Conservation (phyloP, 2,888 invertebrate species). For the Blera fallax region DNA sequence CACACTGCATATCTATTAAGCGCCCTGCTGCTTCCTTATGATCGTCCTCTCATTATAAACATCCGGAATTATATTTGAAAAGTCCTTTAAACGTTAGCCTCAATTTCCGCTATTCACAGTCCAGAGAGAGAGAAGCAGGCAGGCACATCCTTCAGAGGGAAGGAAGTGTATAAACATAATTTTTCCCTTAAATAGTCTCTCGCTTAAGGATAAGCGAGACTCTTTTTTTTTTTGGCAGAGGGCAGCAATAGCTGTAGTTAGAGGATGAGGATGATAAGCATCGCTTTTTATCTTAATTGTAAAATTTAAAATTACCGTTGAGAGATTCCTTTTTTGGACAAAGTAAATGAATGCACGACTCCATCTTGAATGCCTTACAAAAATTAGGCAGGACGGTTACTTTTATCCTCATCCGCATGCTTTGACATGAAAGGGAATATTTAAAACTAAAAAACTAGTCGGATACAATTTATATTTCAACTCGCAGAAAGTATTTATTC, state of each 20-base stretch:
- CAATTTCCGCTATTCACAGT: slow-evolving; percentile 59
- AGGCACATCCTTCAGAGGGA: slow-evolving; percentile 3
- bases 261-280: slow-evolving; percentile 32
- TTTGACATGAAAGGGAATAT: slow-evolving; percentile 6
- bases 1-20: slow-evolving; percentile 26
- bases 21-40: slow-evolving; percentile 42
- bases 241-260: neutral
- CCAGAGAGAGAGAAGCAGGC: neutral
- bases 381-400: slow-evolving; percentile 2
- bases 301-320: slow-evolving; percentile 65
- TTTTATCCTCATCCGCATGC: neutral
- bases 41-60: slow-evolving; percentile 68
- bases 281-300: slow-evolving; percentile 67
- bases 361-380: slow-evolving; percentile 16
- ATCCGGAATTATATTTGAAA: slow-evolving; percentile 70
- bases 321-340: slow-evolving; percentile 56
- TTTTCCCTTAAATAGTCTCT: neutral
- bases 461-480: too few relatives aligned
- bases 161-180: slow-evolving; percentile 17
- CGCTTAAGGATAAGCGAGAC: slow-evolving; percentile 31
- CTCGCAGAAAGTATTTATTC: too few relatives aligned
- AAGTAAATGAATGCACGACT: slow-evolving; percentile 23
- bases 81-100: slow-evolving; percentile 67
- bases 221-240: slow-evolving; percentile 52
- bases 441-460: neutral